A percentile compares a stretch with the other conserved stretches of the same genome.
These are phyloP conservation scores for Solenopsis invicta DNA, from an alignment of 1,140 invertebrate species.

Conservation along the genomic window DNA sequence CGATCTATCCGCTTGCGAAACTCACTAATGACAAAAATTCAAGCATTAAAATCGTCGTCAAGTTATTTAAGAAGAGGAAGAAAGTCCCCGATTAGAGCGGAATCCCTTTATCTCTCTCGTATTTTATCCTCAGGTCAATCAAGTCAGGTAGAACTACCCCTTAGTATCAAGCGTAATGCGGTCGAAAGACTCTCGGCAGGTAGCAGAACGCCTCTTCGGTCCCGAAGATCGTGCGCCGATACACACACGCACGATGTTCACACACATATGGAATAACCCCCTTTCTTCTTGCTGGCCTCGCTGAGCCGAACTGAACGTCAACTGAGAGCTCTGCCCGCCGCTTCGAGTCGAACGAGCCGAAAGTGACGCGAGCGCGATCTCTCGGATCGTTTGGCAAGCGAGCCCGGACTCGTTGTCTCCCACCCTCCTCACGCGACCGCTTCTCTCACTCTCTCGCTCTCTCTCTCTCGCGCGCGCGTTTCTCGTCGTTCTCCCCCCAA, in stretches of 20 bases:
- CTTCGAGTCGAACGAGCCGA: constrained; percentile 81
- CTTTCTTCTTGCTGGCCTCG: constrained; percentile 85
- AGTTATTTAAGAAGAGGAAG: constrained; percentile 8
- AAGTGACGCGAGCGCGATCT: constrained; percentile 84
- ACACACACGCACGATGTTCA: constrained; percentile 74
- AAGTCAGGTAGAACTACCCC: constrained; percentile 67
- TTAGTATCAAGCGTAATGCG: neutral
- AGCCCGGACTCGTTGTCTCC: constrained; percentile 73
- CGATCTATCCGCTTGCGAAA: constrained; percentile 15
- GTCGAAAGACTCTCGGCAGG: constrained; percentile 15
- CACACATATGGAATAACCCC: constrained; percentile 81
- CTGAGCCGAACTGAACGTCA: constrained; percentile 87
- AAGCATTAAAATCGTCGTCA: neutral
- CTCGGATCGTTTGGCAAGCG: constrained; percentile 81
- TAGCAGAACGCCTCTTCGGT: constrained; percentile 21
- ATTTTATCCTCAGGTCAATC: neutral
- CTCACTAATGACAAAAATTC: neutral
- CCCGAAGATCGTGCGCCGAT: constrained; percentile 29
- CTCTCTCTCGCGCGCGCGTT: constrained; percentile 64
- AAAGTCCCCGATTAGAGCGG: neutral
- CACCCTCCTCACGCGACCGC: constrained; percentile 74
- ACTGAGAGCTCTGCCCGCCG: constrained; percentile 85
- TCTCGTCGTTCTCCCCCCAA: constrained; percentile 58
- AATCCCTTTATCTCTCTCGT: constrained; percentile 2
- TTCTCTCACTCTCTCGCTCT: constrained; percentile 62